phyloP scores from a whole-genome alignment of 2,797 vertebrate species.

The Hylomyscus alleni region DNA sequence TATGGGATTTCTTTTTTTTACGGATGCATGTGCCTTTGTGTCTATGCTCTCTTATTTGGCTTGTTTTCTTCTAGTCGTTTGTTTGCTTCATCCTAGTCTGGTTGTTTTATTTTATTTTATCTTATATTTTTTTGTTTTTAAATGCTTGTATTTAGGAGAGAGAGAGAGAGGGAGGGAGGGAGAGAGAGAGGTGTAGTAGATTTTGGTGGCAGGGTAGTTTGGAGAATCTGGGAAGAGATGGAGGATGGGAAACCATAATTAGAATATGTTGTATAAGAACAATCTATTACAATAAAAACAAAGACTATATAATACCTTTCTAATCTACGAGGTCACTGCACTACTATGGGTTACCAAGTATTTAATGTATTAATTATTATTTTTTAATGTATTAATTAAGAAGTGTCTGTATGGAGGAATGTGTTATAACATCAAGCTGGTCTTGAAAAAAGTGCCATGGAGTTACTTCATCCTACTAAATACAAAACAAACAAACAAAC shows the following conservation, averaged over 20 bases:
- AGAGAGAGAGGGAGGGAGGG: too few species aligned
- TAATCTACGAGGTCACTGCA: background rate
- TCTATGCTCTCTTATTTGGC: background rate
- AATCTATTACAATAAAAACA: background rate
- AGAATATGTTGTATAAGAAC: background rate
- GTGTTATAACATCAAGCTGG: background rate
- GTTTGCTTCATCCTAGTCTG: background rate
- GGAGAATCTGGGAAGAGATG: background rate
- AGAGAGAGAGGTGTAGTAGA: too few species aligned
- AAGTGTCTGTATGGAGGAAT: conserved; percentile 1
- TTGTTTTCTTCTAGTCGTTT: background rate
- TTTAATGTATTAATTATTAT: background rate
- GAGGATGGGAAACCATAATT: background rate
- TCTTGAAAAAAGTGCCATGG: conserved; percentile 49
- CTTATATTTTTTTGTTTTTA: background rate
- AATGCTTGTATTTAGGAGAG: background rate
- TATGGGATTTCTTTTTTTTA: background rate
- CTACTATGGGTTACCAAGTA: background rate
- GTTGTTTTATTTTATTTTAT: background rate
- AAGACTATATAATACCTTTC: background rate
- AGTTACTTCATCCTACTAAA: conserved; percentile 12
- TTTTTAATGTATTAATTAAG: background rate
- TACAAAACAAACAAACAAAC: too few species aligned
- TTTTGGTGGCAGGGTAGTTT: background rate
- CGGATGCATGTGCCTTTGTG: background rate